Evolutionary conservation across 2,888 invertebrate genomes (phyloP).

Genomic region (Chironomus riparius): DNA sequence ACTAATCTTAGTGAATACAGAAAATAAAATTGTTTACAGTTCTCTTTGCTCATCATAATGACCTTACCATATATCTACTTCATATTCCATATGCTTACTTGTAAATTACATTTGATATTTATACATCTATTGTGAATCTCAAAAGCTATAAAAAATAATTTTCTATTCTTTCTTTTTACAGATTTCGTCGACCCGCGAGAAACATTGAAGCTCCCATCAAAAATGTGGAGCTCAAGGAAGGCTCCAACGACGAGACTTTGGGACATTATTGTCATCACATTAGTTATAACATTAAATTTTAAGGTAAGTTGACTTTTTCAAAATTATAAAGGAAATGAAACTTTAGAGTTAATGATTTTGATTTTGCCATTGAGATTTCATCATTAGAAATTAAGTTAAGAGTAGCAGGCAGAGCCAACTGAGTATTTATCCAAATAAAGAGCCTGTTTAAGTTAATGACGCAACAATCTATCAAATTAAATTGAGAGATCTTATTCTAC

Average conservation of each 20-base stretch:
- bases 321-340: not conserved
- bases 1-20: too few relatives aligned
- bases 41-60: too few relatives aligned
- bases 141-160: not conserved
- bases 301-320: not conserved
- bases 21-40: too few relatives aligned
- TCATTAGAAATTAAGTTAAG: too few relatives aligned
- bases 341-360: too few relatives aligned
- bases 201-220: slow-evolving; percentile 31
- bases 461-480: too few relatives aligned
- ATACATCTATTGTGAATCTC: not conserved
- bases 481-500: too few relatives aligned
- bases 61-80: too few relatives aligned
- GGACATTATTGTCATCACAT: slow-evolving; percentile 35
- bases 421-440: too few relatives aligned
- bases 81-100: not conserved
- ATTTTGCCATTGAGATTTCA: too few relatives aligned
- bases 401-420: too few relatives aligned
- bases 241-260: slow-evolving; percentile 43
- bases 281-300: slow-evolving; percentile 16
- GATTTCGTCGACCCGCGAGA: not conserved
- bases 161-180: not conserved
- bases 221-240: slow-evolving; percentile 45
- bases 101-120: not conserved
- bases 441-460: too few relatives aligned